phyloP scores from a whole-genome alignment of 2,888 invertebrate genomes.

The Hipparchia semele region DNA sequence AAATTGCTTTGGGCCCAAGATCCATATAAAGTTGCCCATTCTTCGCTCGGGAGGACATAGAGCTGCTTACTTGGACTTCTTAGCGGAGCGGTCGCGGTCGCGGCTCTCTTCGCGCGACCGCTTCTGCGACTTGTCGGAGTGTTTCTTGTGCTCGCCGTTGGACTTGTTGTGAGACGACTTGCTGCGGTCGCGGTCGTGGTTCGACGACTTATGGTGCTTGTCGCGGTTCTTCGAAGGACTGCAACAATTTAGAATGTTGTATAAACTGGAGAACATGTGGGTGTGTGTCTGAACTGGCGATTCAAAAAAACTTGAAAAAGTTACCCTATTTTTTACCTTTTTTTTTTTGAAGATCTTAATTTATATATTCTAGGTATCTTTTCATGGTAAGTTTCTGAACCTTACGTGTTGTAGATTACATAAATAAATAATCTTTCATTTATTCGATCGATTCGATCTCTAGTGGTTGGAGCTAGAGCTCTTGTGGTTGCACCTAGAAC shows the following conservation, averaged over 20 bases:
- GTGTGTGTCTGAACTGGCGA: too few species aligned
- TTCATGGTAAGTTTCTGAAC: too few species aligned
- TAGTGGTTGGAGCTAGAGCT: slow-evolving; percentile 65
- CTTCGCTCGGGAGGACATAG: too few species aligned
- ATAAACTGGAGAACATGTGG: too few species aligned
- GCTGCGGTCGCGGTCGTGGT: slow-evolving; percentile 59
- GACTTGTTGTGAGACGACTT: slow-evolving; percentile 61
- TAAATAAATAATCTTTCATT: too few species aligned
- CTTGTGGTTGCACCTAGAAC: slow-evolving; percentile 56
- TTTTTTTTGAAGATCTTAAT: too few species aligned
- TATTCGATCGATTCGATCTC: slow-evolving; percentile 40
- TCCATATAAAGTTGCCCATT: too few species aligned
- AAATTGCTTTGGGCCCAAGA: too few species aligned
- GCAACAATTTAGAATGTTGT: slow-evolving; percentile 30
- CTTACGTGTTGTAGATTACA: too few species aligned
- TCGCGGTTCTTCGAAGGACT: slow-evolving; percentile 72
- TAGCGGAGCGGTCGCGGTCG: slow-evolving; percentile 85
- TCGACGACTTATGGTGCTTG: slow-evolving; percentile 71
- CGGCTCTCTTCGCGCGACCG: slow-evolving; percentile 90
- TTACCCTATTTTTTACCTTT: too few species aligned
- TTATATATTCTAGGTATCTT: too few species aligned
- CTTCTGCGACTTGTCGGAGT: slow-evolving; percentile 82
- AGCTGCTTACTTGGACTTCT: slow-evolving; percentile 85
- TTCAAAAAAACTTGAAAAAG: too few species aligned
- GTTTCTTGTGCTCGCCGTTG: slow-evolving; percentile 65